phyloP scores from a whole-genome alignment of 1,140 invertebrate species.

The Drosophila pandora region DNA sequence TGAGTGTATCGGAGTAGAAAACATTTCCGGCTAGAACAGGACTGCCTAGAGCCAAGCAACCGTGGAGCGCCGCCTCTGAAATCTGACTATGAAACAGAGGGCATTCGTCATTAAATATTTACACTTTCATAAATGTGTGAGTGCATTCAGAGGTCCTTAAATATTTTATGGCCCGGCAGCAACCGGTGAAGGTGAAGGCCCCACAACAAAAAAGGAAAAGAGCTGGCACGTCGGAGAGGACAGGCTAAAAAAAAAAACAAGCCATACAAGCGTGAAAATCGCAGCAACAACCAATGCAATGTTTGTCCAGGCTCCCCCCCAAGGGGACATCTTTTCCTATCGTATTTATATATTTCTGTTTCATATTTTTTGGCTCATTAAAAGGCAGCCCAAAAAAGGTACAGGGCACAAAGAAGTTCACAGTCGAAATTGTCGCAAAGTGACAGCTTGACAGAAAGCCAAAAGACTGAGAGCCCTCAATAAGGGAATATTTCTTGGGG shows the following conservation, averaged over 20 bases:
- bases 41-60: conserved; percentile 14
- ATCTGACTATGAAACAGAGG: conserved; percentile 42
- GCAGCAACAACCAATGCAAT: conserved; percentile 53
- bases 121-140: conserved; percentile 81
- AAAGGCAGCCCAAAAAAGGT: conserved; percentile 36
- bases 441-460: conserved; percentile 52
- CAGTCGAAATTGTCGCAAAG: conserved; percentile 43
- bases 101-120: conserved; percentile 78
- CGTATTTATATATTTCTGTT: conserved; percentile 16
- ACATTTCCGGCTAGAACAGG: conserved; percentile 32
- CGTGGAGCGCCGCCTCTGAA: conserved; percentile 16
- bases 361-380: conserved; percentile 52
- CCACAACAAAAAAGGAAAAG: conserved; percentile 16
- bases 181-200: conserved; percentile 56
- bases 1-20: conserved; percentile 18
- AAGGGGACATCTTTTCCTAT: conserved; percentile 5
- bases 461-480: conserved; percentile 40
- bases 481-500: background rate
- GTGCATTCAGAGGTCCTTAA: conserved; percentile 75
- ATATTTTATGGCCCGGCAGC: conserved; percentile 66
- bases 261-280: conserved; percentile 74
- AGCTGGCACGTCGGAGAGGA: background rate
- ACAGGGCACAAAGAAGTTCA: conserved; percentile 39
- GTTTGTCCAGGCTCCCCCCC: conserved; percentile 22
- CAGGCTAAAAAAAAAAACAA: conserved; percentile 44